Conservation (phyloP, 1,140 invertebrate genomes). For the Melanaphis sacchari region DNA sequence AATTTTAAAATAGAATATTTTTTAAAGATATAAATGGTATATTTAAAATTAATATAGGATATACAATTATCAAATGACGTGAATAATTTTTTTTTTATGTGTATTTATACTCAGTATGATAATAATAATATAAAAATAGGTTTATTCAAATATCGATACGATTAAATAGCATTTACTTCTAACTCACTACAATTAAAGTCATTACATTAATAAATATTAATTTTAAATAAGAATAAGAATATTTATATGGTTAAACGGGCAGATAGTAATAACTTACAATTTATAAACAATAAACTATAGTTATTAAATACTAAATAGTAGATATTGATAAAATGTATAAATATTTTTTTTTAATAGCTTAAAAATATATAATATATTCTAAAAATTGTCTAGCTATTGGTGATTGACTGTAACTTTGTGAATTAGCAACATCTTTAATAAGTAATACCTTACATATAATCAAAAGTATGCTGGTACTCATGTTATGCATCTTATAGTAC, state of each 20-base stretch:
- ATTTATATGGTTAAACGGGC: no score
- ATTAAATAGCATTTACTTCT: no score
- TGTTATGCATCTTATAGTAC: no score
- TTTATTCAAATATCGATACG: not conserved
- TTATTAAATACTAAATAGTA: not conserved
- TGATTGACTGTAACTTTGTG: not conserved
- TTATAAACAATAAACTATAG: no score
- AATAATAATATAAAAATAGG: not conserved
- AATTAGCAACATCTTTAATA: not conserved
- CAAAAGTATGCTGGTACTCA: not conserved
- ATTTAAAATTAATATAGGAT: slow-evolving; percentile 21
- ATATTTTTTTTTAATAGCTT: no score
- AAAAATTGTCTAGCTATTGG: not conserved
- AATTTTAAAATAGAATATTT: slow-evolving; percentile 35
- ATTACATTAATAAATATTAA: not conserved
- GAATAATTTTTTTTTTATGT: not conserved
- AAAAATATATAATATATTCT: not conserved
- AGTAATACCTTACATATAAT: no score
- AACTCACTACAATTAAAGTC: not conserved
- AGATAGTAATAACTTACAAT: not conserved
- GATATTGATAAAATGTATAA: no score
- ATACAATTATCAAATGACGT: not conserved
- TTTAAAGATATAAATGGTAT: not conserved
- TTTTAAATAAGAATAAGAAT: not conserved
- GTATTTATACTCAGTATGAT: not conserved